Evolutionary conservation across 2,113 vertebrate genomes (phyloP).

Genomic region (Leptodactylus fuscus): DNA sequence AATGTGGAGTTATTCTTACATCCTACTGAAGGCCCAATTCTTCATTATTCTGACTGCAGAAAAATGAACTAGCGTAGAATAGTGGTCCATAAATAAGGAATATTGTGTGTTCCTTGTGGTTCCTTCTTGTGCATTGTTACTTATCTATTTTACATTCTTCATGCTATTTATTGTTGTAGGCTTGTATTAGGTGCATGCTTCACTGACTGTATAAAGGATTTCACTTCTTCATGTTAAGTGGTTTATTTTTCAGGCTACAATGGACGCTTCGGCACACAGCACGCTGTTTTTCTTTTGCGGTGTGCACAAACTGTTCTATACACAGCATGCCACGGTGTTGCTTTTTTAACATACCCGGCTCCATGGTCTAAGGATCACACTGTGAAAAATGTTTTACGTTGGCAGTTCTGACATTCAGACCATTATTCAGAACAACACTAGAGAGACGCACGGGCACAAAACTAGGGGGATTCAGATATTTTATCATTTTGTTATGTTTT

Average conservation of each 20-base stretch:
- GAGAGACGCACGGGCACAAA: not conserved
- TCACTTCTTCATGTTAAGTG: constrained; percentile 6
- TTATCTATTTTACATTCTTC: not conserved
- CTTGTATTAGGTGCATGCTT: not conserved
- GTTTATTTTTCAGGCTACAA: constrained; percentile 13
- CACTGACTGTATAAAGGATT: not conserved
- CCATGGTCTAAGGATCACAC: not conserved
- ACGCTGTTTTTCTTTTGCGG: constrained; percentile 11
- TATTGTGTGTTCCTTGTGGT: not conserved
- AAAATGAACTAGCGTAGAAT: too few species aligned
- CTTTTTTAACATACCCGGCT: constrained; percentile 9
- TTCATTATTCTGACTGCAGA: too few species aligned
- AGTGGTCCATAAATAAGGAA: not conserved
- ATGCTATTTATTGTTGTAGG: not conserved
- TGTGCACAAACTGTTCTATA: not conserved
- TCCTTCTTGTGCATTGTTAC: not conserved
- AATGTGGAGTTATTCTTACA: too few species aligned
- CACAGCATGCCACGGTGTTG: not conserved
- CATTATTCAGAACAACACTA: not conserved
- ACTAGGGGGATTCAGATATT: not conserved
- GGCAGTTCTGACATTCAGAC: constrained; percentile 18
- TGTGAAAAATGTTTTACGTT: not conserved
- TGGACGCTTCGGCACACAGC: constrained; percentile 1
- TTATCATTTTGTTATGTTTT: not conserved
- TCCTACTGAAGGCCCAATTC: too few species aligned